Conservation (phyloP, 2,888 invertebrate genomes). For the Dasysyrphus tricinctus region DNA sequence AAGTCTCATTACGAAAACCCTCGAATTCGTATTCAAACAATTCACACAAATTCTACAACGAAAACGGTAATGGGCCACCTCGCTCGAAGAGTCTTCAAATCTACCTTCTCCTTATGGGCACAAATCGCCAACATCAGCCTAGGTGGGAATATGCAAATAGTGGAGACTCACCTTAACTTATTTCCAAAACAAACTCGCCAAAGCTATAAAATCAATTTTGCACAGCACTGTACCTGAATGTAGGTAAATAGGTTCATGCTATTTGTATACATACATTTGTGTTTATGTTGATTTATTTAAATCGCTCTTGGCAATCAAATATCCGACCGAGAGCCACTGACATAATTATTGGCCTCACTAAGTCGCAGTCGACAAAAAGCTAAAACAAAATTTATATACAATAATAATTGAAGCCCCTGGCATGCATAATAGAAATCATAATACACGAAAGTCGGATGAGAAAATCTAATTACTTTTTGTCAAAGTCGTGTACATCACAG, state of each 20-base stretch:
- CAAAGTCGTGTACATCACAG: constrained; percentile 26
- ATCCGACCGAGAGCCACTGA: constrained; percentile 34
- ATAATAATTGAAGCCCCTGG: constrained; percentile 29
- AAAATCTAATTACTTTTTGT: constrained; percentile 70
- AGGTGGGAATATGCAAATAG: too few relatives aligned
- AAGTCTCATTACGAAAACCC: too few relatives aligned
- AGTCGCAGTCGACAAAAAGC: constrained; percentile 15
- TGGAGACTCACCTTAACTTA: too few relatives aligned
- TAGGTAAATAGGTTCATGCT: not conserved
- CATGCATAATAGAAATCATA: constrained; percentile 42
- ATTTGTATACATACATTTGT: constrained; percentile 5
- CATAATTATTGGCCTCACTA: constrained; percentile 52
- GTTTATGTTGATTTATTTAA: constrained; percentile 55
- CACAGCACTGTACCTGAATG: not conserved
- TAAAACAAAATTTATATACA: constrained; percentile 20
- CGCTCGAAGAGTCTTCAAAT: too few relatives aligned
- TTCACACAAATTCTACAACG: too few relatives aligned
- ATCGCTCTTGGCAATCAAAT: constrained; percentile 66
- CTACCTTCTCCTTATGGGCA: too few relatives aligned
- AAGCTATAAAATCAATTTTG: not conserved
- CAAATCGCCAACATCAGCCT: too few relatives aligned
- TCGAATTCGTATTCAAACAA: too few relatives aligned
- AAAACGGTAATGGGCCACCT: too few relatives aligned
- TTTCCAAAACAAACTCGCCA: too few relatives aligned
- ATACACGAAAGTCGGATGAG: constrained; percentile 34